Percentiles rank a stretch among this genome's conserved stretches.
Conservation (phyloP, 2,113 vertebrate genomes). For the Austrofundulus limnaeus region DNA sequence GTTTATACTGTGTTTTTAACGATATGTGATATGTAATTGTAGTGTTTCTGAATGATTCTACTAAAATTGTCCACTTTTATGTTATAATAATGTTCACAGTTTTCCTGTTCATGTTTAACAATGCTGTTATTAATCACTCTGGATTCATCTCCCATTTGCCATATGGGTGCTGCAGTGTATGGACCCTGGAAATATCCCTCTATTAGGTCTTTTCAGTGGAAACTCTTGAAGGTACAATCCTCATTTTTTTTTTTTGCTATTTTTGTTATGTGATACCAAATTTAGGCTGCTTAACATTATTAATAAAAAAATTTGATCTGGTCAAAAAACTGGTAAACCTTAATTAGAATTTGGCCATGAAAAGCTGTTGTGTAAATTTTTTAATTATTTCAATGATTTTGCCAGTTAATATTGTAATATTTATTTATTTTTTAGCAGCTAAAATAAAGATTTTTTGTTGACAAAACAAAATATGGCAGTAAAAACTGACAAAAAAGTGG, state of each 20-base stretch:
- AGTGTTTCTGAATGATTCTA: slow-evolving; percentile 16
- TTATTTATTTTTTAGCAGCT: too few species aligned
- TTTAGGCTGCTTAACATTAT: neutral
- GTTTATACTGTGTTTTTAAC: neutral
- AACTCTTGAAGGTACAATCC: slow-evolving; percentile 77
- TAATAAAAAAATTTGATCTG: neutral
- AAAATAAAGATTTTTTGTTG: too few species aligned
- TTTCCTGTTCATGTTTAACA: slow-evolving; percentile 47
- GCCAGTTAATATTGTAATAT: too few species aligned
- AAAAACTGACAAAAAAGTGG: too few species aligned
- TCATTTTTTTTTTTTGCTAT: slow-evolving; percentile 45
- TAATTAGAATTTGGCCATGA: too few species aligned
- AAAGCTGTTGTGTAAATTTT: too few species aligned
- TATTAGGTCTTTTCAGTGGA: slow-evolving; percentile 75
- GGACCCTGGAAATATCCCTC: slow-evolving; percentile 80
- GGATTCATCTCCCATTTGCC: slow-evolving; percentile 72
- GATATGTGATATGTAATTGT: neutral
- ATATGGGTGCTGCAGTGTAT: slow-evolving; percentile 76
- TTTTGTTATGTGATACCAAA: slow-evolving; percentile 19
- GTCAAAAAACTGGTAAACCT: too few species aligned
- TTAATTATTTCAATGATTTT: too few species aligned
- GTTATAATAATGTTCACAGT: slow-evolving; percentile 14
- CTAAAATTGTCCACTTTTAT: slow-evolving; percentile 14
- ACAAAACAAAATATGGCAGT: too few species aligned
- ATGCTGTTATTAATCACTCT: slow-evolving; percentile 61